phyloP scores from a whole-genome alignment of 2,113 vertebrate genomes.

The Eurystomus gularis region DNA sequence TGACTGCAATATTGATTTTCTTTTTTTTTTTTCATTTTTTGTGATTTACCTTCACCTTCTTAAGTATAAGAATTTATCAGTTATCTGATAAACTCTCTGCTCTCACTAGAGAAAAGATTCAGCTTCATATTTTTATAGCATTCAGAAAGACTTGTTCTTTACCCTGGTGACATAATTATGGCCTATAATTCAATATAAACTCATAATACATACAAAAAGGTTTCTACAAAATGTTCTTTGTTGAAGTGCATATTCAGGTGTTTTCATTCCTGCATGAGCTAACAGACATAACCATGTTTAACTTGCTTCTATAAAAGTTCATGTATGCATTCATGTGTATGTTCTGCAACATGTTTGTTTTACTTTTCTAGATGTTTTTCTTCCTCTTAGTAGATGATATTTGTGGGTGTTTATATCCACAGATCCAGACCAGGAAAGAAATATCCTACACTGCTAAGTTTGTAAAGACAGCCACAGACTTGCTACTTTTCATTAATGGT shows the following conservation, averaged over 20 bases:
- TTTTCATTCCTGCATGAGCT: background rate
- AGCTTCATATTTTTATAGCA: background rate
- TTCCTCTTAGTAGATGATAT: background rate
- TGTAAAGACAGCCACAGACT: background rate
- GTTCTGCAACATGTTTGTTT: rapidly evolving
- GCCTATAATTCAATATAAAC: background rate
- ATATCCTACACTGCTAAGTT: background rate
- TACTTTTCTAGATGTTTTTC: background rate
- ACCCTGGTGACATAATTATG: background rate
- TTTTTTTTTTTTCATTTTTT: background rate
- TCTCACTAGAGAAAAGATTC: background rate
- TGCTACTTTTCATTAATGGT: background rate
- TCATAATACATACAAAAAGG: background rate
- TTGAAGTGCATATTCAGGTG: background rate
- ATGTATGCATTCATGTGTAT: rapidly evolving
- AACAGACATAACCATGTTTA: background rate
- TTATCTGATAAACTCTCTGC: background rate
- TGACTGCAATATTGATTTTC: background rate
- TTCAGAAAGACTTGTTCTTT: background rate
- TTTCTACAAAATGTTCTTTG: background rate
- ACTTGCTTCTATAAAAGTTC: background rate
- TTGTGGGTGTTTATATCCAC: background rate
- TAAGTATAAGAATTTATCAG: background rate
- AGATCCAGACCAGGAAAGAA: background rate
- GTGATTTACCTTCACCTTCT: background rate